Evolutionary conservation across 2,113 vertebrate genomes (phyloP).

Genomic region (Cheirogaleus medius): DNA sequence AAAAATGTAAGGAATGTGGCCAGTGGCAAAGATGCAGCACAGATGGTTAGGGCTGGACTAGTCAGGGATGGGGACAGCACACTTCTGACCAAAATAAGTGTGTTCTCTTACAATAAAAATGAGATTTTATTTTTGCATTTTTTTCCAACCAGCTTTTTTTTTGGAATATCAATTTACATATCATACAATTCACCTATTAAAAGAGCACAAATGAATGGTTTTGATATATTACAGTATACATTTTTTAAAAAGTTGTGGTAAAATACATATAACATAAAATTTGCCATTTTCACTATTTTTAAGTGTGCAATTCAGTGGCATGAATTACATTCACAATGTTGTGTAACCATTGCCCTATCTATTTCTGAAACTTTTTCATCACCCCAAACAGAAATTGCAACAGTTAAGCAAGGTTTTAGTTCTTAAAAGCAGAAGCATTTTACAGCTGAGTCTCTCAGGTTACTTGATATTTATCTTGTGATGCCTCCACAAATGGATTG

Average conservation of each 20-base stretch:
- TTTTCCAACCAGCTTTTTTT: neutral
- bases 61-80: rapidly evolving
- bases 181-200: neutral
- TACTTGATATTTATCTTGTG: neutral
- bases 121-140: neutral
- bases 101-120: neutral
- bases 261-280: neutral
- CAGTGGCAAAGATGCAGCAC: rapidly evolving
- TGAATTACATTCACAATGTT: neutral
- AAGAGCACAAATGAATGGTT: neutral
- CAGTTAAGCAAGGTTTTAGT: neutral
- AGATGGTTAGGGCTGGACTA: neutral
- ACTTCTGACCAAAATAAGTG: neutral
- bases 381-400: neutral
- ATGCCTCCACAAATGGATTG: neutral
- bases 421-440: neutral
- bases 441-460: neutral
- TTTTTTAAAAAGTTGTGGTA: neutral
- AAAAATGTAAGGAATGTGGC: neutral
- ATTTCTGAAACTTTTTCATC: neutral
- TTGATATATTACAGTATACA: neutral
- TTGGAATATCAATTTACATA: neutral
- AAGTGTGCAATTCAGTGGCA: neutral
- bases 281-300: neutral
- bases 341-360: neutral